phyloP scores from a whole-genome alignment of 30 jellyfish, hydroid and myxozoan genomes.

The Rhopilema esculentum region DNA sequence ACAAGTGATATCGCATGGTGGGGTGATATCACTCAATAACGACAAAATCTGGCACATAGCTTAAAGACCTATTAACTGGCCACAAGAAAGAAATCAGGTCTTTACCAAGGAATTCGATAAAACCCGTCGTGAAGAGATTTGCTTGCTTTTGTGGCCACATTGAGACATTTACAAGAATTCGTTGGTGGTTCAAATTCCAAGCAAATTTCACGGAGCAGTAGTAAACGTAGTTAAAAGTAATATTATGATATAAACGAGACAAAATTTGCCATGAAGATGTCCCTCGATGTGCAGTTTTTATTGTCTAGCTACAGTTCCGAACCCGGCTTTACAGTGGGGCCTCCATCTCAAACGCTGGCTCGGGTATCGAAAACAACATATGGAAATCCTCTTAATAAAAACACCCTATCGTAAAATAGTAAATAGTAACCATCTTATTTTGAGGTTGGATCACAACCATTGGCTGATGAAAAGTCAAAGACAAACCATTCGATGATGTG shows the following conservation, averaged over 20 bases:
- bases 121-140: background rate
- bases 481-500: background rate
- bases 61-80: background rate
- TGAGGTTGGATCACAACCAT: background rate
- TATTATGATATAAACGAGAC: too few species aligned
- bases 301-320: too few species aligned
- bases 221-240: too few species aligned
- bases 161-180: background rate
- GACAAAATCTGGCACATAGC: background rate
- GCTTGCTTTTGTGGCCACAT: background rate
- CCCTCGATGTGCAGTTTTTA: too few species aligned
- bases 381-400: too few species aligned
- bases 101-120: background rate
- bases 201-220: background rate
- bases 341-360: too few species aligned
- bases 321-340: too few species aligned
- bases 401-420: too few species aligned
- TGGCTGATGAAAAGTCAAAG: background rate
- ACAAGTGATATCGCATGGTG: background rate
- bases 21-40: background rate
- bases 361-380: too few species aligned
- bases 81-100: background rate
- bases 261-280: too few species aligned
- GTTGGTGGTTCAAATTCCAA: background rate
- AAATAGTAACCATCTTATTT: background rate